phyloP scores from a whole-genome alignment of 2,113 vertebrate genomes.

The Ciconia stormi region DNA sequence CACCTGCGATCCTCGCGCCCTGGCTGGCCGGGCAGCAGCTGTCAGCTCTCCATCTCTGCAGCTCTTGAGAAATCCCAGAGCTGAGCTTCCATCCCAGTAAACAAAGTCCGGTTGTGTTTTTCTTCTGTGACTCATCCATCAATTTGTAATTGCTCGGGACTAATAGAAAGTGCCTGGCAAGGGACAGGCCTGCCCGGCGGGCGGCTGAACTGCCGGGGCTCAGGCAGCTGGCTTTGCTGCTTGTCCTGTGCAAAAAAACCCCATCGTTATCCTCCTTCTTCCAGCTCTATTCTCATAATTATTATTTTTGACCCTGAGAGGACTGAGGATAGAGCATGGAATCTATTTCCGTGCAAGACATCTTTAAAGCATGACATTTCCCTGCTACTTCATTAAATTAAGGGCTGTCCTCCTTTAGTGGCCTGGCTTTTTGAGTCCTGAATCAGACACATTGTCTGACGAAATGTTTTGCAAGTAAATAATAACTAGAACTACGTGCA shows the following conservation, averaged over 20 bases:
- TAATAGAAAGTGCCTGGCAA: neutral
- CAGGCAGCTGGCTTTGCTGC: neutral
- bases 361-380: constrained; percentile 26
- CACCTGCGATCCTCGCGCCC: neutral
- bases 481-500: constrained; percentile 5
- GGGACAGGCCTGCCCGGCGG: neutral
- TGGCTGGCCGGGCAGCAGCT: neutral
- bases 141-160: neutral
- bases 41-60: neutral
- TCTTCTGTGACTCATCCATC: neutral
- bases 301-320: neutral
- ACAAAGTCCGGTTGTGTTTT: neutral
- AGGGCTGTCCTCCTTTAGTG: constrained; percentile 7
- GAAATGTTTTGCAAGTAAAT: constrained; percentile 41
- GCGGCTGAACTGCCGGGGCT: neutral
- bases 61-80: constrained; percentile 11
- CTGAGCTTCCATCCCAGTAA: neutral
- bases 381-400: constrained; percentile 6
- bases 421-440: constrained; percentile 26
- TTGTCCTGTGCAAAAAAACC: fast-evolving
- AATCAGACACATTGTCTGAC: constrained; percentile 19
- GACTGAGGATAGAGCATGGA: neutral
- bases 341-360: constrained; percentile 8
- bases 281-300: neutral
- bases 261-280: neutral